Evolutionary conservation across 2,888 invertebrate genomes (phyloP).

Genomic region (Tipula confusa): DNA sequence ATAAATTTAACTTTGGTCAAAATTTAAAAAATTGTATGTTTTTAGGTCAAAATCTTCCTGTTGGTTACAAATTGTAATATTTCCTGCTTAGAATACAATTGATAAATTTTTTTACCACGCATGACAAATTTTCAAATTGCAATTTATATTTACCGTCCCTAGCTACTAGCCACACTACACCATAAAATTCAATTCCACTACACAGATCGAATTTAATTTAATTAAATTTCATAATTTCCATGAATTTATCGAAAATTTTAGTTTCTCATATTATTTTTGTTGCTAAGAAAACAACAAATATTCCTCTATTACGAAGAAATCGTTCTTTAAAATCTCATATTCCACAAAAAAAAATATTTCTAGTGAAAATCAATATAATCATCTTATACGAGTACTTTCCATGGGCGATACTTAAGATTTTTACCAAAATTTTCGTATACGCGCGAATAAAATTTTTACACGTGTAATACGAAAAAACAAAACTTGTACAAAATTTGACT

Average conservation of each 20-base stretch:
- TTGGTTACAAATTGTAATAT: too few species aligned
- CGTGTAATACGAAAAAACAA: not conserved
- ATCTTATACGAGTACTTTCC: not conserved
- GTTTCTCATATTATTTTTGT: not conserved
- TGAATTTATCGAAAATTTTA: not conserved
- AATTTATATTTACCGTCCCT: not conserved
- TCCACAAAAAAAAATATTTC: not conserved
- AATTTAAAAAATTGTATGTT: too few species aligned
- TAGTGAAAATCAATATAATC: not conserved
- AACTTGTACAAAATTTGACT: not conserved
- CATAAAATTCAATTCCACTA: not conserved
- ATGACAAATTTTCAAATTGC: not conserved
- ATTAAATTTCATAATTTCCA: not conserved
- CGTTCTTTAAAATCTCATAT: not conserved
- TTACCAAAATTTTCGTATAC: not conserved
- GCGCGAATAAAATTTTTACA: not conserved
- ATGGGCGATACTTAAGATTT: not conserved
- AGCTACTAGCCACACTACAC: not conserved
- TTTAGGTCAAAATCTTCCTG: too few species aligned
- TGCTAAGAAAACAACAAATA: not conserved
- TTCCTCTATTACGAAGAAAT: not conserved
- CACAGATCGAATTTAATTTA: not conserved
- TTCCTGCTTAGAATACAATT: too few species aligned
- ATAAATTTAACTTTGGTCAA: too few species aligned
- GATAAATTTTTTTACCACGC: not conserved